Evolutionary conservation across 2,888 invertebrate species (phyloP).

Genomic region (Scrobipalpa costella): DNA sequence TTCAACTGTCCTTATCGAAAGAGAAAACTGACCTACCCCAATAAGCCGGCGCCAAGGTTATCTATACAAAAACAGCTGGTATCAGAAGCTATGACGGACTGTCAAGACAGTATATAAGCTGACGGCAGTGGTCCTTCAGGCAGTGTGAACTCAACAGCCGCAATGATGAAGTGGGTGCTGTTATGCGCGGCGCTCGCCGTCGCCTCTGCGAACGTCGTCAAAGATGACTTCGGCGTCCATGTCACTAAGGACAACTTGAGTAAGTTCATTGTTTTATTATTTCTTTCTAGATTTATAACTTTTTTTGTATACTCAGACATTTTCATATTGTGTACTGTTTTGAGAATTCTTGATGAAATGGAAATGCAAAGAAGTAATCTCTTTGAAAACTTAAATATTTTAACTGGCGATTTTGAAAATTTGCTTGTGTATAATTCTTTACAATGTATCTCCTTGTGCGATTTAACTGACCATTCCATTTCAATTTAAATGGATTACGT

Average conservation of each 20-base stretch:
- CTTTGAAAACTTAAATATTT: no score
- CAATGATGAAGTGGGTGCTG: constrained; percentile 56
- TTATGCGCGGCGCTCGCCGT: constrained; percentile 55
- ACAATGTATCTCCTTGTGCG: no score
- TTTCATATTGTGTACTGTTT: no score
- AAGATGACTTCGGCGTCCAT: constrained; percentile 49
- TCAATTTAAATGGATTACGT: constrained; percentile 1
- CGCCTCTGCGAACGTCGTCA: constrained; percentile 58
- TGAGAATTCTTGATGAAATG: no score
- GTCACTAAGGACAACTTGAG: constrained; percentile 65
- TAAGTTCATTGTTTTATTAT: constrained; percentile 42
- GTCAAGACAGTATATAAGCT: constrained; percentile 53
- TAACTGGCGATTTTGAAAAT: no score
- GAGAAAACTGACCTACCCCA: constrained; percentile 1
- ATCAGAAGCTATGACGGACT: no score
- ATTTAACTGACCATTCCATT: background rate
- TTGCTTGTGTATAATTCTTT: no score
- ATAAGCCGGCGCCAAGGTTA: background rate
- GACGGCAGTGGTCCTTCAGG: background rate
- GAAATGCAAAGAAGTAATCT: no score
- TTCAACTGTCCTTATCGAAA: background rate
- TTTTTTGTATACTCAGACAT: background rate
- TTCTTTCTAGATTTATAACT: background rate
- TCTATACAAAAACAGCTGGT: background rate
- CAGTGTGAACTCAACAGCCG: constrained; percentile 40